Evolutionary conservation across 2,797 vertebrate genomes (phyloP), one percentile per base, ranked within the genome.

Genomic region (Botia kubotai): DNA sequence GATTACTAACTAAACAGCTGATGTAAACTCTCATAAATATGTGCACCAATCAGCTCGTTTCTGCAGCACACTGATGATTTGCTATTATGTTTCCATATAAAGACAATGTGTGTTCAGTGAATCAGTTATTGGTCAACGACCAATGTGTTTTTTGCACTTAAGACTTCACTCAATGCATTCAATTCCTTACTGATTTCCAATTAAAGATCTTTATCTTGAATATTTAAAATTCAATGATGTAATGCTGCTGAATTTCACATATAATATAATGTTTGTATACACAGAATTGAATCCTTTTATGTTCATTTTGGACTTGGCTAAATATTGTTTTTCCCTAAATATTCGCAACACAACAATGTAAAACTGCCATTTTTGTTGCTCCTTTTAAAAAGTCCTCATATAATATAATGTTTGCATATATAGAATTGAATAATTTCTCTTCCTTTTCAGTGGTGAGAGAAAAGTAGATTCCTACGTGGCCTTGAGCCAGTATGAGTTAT

Each of bases 1-100:
- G 87, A 86, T 91, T 92, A 89, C 89, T 92, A 90, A 93, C 93
- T 88, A 85, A 86, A 83, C 86, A 89, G 36, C 6, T 39, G 6
- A 39, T 39, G 7, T 39, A 39, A 6, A 39, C 36, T 39, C 36
- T 6, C 6, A 39, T 39, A 5, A 33, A 33, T 33, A 33, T 33
- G 33, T 33, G 33, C 33, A 33, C 33, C 4, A 33, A 33, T 33
- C 33, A 33, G 33, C 33, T 33, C 33, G 2, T 83, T 85, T 86
- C 76, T 8, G 36, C 36, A 39, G 36, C 36, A 39, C 36, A 39
- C 36, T 7, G 6, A 39, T 39, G 36, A 33, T 43, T 10, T 43
- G 50, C 63, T 77, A 16, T 16, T 43, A 6, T 57, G 33, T 68
- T 46, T 57, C 19, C 33, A 33, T 33, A 33, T 33, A 33, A 33